Evolutionary conservation across 2,888 invertebrate genomes (phyloP).

Genomic region (Thymelicus acteon): DNA sequence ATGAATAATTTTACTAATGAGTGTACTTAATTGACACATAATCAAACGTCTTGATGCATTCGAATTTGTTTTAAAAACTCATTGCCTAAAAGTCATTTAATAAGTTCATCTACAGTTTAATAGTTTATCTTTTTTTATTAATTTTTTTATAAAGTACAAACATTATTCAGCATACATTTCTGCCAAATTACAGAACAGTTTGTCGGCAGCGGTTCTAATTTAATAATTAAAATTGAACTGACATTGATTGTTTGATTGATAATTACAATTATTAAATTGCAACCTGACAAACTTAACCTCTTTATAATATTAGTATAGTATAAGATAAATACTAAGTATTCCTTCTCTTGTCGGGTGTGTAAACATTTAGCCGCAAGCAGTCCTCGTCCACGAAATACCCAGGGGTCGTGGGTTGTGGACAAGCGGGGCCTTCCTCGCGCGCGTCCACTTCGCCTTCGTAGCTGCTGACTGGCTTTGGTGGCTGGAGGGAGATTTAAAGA

Average conservation of each 20-base stretch:
- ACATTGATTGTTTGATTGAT: too few species aligned
- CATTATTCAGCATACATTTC: too few species aligned
- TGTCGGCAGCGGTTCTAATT: too few species aligned
- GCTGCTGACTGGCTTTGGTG: conserved; percentile 74
- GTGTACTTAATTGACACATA: not conserved
- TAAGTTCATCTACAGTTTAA: too few species aligned
- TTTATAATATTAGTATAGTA: too few species aligned
- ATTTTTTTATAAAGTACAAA: too few species aligned
- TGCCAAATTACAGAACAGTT: too few species aligned
- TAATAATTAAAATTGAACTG: too few species aligned
- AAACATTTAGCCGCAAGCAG: conserved; percentile 87
- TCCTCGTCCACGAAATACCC: conserved; percentile 82
- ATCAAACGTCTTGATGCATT: not conserved
- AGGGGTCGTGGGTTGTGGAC: conserved; percentile 76
- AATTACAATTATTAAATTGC: too few species aligned
- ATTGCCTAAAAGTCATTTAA: too few species aligned
- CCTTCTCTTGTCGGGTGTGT: conserved; percentile 61
- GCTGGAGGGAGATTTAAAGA: conserved; percentile 54
- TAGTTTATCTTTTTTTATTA: too few species aligned
- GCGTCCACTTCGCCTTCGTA: conserved; percentile 84
- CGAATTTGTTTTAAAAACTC: not conserved
- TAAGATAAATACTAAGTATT: conserved; percentile 9
- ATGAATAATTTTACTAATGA: not conserved
- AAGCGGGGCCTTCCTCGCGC: conserved; percentile 84
- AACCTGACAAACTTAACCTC: too few species aligned